Evolutionary conservation across 2,888 invertebrate genomes (phyloP), one percentile per base, ranked within the genome.

Genomic region (Ryuthela nishihirai): DNA sequence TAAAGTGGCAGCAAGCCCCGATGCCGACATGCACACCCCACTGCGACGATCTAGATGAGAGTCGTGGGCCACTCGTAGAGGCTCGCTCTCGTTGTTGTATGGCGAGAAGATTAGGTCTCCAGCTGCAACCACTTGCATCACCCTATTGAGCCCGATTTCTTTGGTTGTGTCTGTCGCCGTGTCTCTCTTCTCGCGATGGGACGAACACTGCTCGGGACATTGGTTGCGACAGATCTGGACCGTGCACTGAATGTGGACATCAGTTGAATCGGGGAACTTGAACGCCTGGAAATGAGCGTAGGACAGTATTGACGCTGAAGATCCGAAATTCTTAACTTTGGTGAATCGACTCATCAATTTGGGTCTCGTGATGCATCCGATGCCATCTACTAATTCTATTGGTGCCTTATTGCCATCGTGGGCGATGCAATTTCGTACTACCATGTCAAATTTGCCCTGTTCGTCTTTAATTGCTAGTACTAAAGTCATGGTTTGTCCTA

Each of bases 401-500:
- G 92, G 92, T 6, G 91, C 90, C 55, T 92, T 82, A 76, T 91
- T 91, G 54, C 93, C 93, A 70, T 94, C 93, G 73, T 93, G 92
- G 7, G 93, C 93, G 75, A 93, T 88, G 72, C 93, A 93, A 71
- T 93, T 92, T 52, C 92, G 80, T 6, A 93, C 92, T 67, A 93
- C 77, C 93, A 93, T 93, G 75, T 94, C 93, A 73, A 93, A 93
- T 73, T 93, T 93, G 50, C 88, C 86, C 71, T 93, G 92, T 69
- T 93, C 92, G 68, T 93, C 93, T 74, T 93, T 93, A 69, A 93
- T 93, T 34, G 93, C 93, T 58, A 93, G 76, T 2, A 93, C 93
- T 91, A 93, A 92, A n/a, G 93, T 93, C 92, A 93, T 92, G 0
- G 92, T 93, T 73, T 93, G 92, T 1, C 93, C 93, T 50, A 93